Base-by-base conservation (phyloP, 2,888 invertebrate genomes). In the Liopterus haemorrhoidalis region DNA sequence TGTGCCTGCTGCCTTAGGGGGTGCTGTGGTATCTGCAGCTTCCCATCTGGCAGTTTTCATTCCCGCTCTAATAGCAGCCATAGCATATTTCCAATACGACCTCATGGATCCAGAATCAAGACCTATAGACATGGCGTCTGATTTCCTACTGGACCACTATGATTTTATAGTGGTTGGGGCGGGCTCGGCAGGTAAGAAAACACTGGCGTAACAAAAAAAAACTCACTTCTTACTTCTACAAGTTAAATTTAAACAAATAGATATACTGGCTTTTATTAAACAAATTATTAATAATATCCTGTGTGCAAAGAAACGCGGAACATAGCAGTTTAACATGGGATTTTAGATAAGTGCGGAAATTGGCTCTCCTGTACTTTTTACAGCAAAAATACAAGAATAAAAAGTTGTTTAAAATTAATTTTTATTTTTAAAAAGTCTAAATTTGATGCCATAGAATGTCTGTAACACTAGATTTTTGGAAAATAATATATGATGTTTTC, bases 101-200 rank as follows among this genome's bases (percentile, higher is more conserved):
- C 77, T 82, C 49, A 77, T 84, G 61, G 89, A 90, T 64, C 88
- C 87, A 0, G 90, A 90, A 63, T 83, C 85, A 0, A 73, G 82
- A 41, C 82, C 84, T 0, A 80, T 81, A n/a, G 79, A 87, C 55
- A 72, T 84, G 25, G 74, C 77, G 1, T 76, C 81, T 5, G 77
- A 78, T 12, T 69, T 76, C 20, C 66, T 90, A 36, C 66, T 79
- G 16, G 73, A 76, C 0, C 74, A 80, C 25, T 90, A 89, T 59
- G 88, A 92, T 66, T 92, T 91, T 59, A 86, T 92, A 55, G 72
- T 89, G 41, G 78, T 92, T 20, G 92, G 92, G 1, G 85, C 82
- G 0, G 91, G 92, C 8, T 91, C 91, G 1, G 90, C 90, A 63
- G 89, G 88, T 76, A 64, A 49, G 48, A 57, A 42, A 59, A 59